Evolutionary conservation across 2,797 vertebrate genomes (phyloP).

Genomic region (Dallia pectoralis): DNA sequence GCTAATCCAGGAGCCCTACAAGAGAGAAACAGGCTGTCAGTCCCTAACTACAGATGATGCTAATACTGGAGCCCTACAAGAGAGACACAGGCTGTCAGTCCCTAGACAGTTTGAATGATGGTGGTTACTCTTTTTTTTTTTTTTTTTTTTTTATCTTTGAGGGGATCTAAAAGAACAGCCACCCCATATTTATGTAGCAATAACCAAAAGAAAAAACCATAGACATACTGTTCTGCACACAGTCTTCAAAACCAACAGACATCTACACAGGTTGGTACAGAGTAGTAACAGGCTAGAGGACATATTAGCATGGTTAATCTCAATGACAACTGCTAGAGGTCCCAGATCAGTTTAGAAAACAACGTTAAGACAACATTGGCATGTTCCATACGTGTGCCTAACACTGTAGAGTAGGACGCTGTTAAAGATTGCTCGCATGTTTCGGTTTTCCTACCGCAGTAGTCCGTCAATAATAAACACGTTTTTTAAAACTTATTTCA

Average conservation of each 20-base stretch:
- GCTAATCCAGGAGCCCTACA: too few species aligned
- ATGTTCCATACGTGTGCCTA: neutral
- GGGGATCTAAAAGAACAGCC: constrained; percentile 34
- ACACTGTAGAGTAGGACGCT: neutral
- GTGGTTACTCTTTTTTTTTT: constrained; percentile 8
- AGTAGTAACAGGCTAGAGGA: constrained; percentile 4
- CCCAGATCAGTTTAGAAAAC: neutral
- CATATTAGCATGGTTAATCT: constrained; percentile 9
- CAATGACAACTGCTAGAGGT: neutral
- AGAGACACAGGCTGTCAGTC: constrained; percentile 39
- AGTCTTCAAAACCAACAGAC: neutral
- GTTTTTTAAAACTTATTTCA: too few species aligned
- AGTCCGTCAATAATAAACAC: neutral
- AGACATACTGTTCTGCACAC: neutral
- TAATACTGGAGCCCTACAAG: constrained; percentile 24
- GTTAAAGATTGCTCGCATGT: neutral
- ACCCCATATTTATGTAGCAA: constrained; percentile 20
- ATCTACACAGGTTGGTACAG: constrained; percentile 6
- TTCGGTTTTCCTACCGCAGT: neutral
- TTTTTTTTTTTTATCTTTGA: constrained; percentile 21
- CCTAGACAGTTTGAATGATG: constrained; percentile 33
- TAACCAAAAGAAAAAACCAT: neutral
- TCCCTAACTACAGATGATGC: too few species aligned
- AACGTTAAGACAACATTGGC: neutral
- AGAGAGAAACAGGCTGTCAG: too few species aligned